Evolutionary conservation across 1,140 invertebrate species (phyloP), one percentile per base, ranked within the genome.

Genomic region (Drosophila parabipectinata): DNA sequence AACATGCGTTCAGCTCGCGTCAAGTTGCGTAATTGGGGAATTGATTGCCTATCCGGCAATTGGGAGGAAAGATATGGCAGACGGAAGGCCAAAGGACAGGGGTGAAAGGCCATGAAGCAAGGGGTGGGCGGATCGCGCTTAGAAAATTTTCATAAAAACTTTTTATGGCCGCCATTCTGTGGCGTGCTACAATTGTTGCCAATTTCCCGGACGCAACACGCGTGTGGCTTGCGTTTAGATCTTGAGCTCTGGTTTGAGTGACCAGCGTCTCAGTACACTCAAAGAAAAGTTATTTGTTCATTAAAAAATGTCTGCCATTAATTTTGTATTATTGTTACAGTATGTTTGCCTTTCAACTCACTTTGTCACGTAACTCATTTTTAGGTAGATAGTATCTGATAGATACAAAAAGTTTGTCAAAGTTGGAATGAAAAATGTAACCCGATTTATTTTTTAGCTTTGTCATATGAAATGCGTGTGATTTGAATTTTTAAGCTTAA

Each of bases 81-180:
- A 32, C 8, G 28, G 12, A 15, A 26, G 28, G 44, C 39, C 15
- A 34, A 8, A 39, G 55, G 48, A 12, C 55, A 50, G 50, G 8
- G 47, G 14, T 6, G 1, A 41, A 10, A 47, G 55, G 48, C 21
- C 48, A 50, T 51, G 8, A 41, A 12, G 14, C 30, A 32, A 62
- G 2, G 44, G 44, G 44, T 9, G 28, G 52, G 34, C 41, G 24
- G 34, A 53, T 53, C 32, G 77, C 77, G 72, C 48, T 78, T 77
- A 78, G 83, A 82, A 77, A 76, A 82, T 88, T 87, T 87, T 82
- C 79, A 87, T 87, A 87, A 62, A 63, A 88, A 85, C 75, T 88
- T 88, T 88, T 88, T 83, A 88, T 88, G 72, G 63, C 47, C 74
- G 79, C 69, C 82, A 85, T 85, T 87, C 72, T 75, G 73, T 58